Evolutionary conservation across 1,140 invertebrate species (phyloP).

Genomic region (Diabrotica virgifera): DNA sequence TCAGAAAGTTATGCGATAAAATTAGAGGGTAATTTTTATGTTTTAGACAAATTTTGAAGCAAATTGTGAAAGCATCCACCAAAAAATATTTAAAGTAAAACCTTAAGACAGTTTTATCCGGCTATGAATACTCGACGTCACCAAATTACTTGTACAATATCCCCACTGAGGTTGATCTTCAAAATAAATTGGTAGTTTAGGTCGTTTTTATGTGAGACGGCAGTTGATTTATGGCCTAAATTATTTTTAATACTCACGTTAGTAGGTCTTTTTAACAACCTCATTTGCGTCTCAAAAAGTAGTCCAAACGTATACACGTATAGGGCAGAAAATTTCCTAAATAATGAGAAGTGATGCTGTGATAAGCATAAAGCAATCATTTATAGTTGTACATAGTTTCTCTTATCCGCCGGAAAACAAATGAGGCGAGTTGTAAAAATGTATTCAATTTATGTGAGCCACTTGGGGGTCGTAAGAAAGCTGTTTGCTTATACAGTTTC

Average conservation of each 20-base stretch:
- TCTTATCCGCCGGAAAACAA: not conserved
- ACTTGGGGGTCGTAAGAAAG: too few species aligned
- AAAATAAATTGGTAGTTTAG: constrained; percentile 17
- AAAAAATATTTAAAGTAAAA: too few species aligned
- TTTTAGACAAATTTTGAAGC: too few species aligned
- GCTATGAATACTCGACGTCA: not conserved
- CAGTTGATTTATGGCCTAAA: constrained; percentile 14
- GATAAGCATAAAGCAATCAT: not conserved
- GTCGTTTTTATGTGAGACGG: constrained; percentile 3
- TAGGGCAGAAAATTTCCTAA: not conserved
- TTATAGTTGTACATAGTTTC: not conserved
- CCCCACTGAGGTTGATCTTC: constrained; percentile 5
- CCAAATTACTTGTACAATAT: constrained; percentile 7
- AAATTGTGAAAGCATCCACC: too few species aligned
- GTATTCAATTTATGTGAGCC: too few species aligned
- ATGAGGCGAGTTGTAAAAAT: too few species aligned
- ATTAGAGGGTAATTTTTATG: too few species aligned
- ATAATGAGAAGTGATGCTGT: not conserved
- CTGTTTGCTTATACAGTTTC: too few species aligned
- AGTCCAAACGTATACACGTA: not conserved
- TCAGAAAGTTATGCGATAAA: too few species aligned
- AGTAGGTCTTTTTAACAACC: constrained; percentile 15
- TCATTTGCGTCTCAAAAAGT: constrained; percentile 12
- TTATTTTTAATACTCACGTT: constrained; percentile 19
- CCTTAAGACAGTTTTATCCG: not conserved